phyloP scores from a whole-genome alignment of 2,113 vertebrate genomes.

The Lasiurus borealis region DNA sequence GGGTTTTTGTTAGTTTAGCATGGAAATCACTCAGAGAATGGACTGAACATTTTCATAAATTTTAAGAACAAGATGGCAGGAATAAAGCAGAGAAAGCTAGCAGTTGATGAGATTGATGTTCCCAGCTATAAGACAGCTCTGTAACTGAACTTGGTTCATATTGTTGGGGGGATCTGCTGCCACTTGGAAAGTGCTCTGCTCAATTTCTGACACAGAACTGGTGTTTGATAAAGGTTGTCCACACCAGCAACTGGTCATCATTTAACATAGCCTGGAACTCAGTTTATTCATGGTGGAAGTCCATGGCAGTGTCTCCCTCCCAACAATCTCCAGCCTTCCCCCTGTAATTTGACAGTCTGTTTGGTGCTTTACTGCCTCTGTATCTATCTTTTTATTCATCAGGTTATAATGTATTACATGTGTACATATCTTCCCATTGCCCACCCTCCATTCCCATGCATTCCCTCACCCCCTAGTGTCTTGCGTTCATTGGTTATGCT shows the following conservation, averaged over 20 bases:
- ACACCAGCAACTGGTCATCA: neutral
- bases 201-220: neutral
- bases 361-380: too few relatives aligned
- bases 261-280: too few relatives aligned
- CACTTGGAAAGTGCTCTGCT: neutral
- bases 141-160: neutral
- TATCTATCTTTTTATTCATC: too few relatives aligned
- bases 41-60: neutral
- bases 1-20: neutral
- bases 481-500: too few relatives aligned
- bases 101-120: neutral
- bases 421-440: too few relatives aligned
- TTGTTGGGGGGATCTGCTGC: neutral
- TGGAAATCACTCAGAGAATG: neutral
- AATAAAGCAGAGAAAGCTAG: neutral
- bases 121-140: neutral
- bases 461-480: too few relatives aligned
- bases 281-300: neutral
- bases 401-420: too few relatives aligned
- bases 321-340: too few relatives aligned
- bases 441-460: too few relatives aligned
- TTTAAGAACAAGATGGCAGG: neutral
- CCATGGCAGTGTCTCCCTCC: too few relatives aligned
- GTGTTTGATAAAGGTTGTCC: neutral
- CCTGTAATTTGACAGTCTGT: too few relatives aligned